Conservation (phyloP, 1,140 invertebrate genomes). For the Zeugodacus cucurbitae region DNA sequence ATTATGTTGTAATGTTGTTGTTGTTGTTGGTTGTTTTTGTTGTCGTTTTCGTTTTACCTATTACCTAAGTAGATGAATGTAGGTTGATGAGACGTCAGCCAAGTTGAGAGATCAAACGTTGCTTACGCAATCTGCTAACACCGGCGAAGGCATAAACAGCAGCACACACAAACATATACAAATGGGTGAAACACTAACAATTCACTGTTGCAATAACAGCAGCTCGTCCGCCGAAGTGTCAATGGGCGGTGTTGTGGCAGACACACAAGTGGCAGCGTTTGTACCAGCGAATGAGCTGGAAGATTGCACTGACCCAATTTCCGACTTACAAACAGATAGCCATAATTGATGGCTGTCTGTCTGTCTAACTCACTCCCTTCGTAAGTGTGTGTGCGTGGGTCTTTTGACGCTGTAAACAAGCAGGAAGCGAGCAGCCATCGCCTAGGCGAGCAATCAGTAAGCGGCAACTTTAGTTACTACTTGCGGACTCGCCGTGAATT, state of each 20-base stretch:
- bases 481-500: constrained; percentile 1
- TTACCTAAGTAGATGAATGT: not conserved
- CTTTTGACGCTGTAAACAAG: not conserved
- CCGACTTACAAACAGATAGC: constrained; percentile 8
- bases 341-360: constrained; percentile 30
- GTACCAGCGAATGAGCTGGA: not conserved
- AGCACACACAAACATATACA: not conserved
- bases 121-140: not conserved
- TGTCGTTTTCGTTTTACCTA: not conserved
- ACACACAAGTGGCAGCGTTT: not conserved
- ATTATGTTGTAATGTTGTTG: not conserved
- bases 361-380: not conserved
- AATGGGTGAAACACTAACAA: constrained; percentile 2
- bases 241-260: not conserved
- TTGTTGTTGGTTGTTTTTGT: not conserved
- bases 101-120: constrained; percentile 23
- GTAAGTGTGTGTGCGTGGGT: too few species aligned
- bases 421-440: not conserved
- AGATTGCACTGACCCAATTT: constrained; percentile 11
- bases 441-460: not conserved
- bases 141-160: not conserved
- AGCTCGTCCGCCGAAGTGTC: not conserved
- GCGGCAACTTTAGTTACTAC: not conserved
- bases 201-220: not conserved
- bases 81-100: constrained; percentile 1